phyloP scores from a whole-genome alignment of 2,113 vertebrate species.

The Epinephelus moara region DNA sequence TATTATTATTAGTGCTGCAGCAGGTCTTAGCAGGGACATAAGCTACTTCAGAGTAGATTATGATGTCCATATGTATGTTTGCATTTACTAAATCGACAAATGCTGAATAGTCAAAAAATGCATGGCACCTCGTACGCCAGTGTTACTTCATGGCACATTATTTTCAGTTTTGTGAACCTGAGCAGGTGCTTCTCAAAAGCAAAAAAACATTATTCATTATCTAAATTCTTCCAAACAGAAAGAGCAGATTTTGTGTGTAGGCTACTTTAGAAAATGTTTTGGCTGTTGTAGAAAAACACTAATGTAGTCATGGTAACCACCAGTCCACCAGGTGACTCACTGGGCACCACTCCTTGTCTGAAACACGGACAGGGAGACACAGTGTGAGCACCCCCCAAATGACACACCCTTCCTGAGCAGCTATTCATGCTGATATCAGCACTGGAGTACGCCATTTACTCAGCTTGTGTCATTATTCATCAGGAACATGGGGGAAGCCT shows the following conservation, averaged over 20 bases:
- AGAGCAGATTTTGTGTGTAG: not conserved
- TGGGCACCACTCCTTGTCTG: conserved; percentile 61
- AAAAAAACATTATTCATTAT: not conserved
- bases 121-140: not conserved
- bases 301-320: conserved; percentile 57
- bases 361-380: not conserved
- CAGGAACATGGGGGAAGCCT: not conserved
- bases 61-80: not conserved
- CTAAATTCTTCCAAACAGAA: not conserved
- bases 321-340: conserved; percentile 65
- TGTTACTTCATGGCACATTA: not conserved
- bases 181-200: fast-evolving
- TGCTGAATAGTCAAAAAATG: not conserved
- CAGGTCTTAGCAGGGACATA: not conserved
- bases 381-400: not conserved
- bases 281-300: conserved; percentile 62
- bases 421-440: conserved; percentile 43
- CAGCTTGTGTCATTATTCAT: conserved; percentile 23
- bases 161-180: not conserved
- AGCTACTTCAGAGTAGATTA: not conserved
- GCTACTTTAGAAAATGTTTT: not conserved
- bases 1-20: not conserved
- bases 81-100: not conserved
- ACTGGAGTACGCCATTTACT: not conserved
- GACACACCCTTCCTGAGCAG: conserved; percentile 3